Conservation (phyloP, 2,797 vertebrate species). For the Poecile montanus region DNA sequence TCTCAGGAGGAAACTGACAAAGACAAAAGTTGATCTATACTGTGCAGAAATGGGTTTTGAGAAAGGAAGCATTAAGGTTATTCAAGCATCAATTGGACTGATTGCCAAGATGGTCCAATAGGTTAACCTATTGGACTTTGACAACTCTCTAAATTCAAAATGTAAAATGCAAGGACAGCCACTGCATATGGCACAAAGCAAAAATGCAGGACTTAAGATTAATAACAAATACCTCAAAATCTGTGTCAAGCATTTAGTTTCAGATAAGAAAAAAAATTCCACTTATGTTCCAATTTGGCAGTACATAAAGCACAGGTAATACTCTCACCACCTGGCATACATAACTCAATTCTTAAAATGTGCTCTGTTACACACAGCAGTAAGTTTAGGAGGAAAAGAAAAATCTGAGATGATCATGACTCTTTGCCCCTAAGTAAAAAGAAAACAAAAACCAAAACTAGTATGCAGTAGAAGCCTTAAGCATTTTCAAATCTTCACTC, state of each 20-base stretch:
- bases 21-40: neutral
- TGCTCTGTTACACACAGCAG: neutral
- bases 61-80: neutral
- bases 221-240: neutral
- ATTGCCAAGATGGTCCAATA: neutral
- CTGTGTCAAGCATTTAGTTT: neutral
- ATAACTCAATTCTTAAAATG: neutral
- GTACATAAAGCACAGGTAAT: neutral
- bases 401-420: neutral
- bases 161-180: neutral
- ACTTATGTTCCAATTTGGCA: neutral
- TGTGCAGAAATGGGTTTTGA: neutral
- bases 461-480: neutral
- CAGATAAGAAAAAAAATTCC: neutral
- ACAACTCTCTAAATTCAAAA: neutral
- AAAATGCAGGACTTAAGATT: neutral
- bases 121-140: neutral
- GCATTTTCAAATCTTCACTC: neutral
- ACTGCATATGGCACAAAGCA: neutral
- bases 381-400: neutral
- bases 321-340: neutral
- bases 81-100: neutral
- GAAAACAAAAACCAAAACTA: neutral
- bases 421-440: neutral
- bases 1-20: neutral